These are phyloP conservation scores for Pseudopleuronectes americanus DNA, from an alignment of 2,797 vertebrate species.

Conservation along the genomic window DNA sequence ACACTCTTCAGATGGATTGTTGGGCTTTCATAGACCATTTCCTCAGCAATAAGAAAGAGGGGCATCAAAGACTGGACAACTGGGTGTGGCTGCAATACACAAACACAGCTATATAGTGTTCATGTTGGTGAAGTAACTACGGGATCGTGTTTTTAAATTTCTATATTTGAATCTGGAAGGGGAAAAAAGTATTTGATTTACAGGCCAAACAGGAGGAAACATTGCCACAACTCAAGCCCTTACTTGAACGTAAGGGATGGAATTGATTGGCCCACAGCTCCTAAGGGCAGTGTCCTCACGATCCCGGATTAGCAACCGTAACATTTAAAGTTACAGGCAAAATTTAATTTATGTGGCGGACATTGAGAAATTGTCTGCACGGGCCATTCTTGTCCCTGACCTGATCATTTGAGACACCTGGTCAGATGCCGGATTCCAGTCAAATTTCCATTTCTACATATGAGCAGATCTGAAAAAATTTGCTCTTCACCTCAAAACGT, in stretches of 20 bases:
- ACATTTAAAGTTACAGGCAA: too few species aligned
- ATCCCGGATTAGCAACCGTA: too few species aligned
- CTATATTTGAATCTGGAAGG: too few species aligned
- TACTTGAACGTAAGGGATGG: too few species aligned
- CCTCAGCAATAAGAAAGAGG: conserved; percentile 13
- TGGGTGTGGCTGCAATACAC: conserved; percentile 16
- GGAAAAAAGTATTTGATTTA: too few species aligned
- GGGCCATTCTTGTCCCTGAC: neutral
- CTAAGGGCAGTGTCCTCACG: too few species aligned
- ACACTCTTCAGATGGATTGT: conserved; percentile 25
- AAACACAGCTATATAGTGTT: neutral
- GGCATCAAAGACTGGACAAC: conserved; percentile 18
- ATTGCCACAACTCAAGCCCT: too few species aligned
- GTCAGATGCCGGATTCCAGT: neutral
- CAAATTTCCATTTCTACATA: neutral
- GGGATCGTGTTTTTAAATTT: neutral
- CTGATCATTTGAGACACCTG: neutral
- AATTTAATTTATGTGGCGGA: neutral
- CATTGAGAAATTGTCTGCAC: neutral
- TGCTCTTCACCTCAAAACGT: too few species aligned
- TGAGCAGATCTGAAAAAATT: too few species aligned
- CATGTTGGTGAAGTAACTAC: neutral
- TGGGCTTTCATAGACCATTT: conserved; percentile 38
- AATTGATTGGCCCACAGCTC: too few species aligned
- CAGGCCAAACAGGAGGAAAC: neutral